Evolutionary conservation across 2,888 invertebrate species (phyloP), one percentile per base, ranked within the genome.

Genomic region (Bursaphelenchus okinawaensis): DNA sequence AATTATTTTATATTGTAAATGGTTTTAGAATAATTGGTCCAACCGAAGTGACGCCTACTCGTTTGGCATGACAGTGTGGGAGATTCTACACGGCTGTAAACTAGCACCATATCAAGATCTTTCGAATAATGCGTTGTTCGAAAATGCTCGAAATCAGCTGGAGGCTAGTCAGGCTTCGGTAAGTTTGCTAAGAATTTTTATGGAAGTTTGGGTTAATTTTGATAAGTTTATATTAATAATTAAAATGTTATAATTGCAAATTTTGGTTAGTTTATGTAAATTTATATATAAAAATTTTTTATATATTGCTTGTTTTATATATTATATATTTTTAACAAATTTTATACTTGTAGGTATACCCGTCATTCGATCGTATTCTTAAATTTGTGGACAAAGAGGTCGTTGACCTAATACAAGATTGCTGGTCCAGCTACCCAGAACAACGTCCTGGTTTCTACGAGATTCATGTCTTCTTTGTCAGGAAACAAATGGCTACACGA

Each of bases 11-110:
- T 20, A 12, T 22, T 19, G 16, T 64, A 16, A 55, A 9, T 31
- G 24, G 27, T 83, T 85, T 52, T 84, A 93, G 92, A 90, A 89
- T 66, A 89, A 89, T 84, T 92, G 92, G 84, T 90, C 90, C 29
- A 88, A 89, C 62, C 90, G 90, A 84, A 90, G 90, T 79, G 93
- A 93, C 83, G 90, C 91, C 0, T 93, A 92, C 91, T 88, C 91
- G n/a, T 92, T 91, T 84, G 92, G 89, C 0, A 90, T 92, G 26
- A 90, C 90, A 0, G 85, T 92, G 50, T 90, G 91, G 88, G 92
- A 93, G 85, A 89, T 93, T 69, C 86, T 91, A 77, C 89, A 89
- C n/a, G 86, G 89, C 64, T 90, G 90, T 74, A 86, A 90, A 57
- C 87, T 89, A 56, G 87, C 88, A 63, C 92, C 92, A 0, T 91